Conservation (phyloP, 2,888 invertebrate genomes). For the Agrochola circellaris region DNA sequence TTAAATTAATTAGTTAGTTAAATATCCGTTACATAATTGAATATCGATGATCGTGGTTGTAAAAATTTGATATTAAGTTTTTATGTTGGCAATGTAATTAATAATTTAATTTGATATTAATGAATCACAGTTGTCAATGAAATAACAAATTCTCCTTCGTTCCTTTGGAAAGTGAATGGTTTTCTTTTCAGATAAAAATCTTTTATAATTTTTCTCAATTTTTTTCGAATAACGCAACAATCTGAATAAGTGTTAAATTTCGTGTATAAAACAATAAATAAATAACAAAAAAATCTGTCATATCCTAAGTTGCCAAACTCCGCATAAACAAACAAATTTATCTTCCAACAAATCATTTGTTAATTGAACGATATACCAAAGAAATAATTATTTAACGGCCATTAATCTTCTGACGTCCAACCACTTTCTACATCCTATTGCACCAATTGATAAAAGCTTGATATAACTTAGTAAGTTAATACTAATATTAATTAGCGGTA, state of each 20-base stretch:
- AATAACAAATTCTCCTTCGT: too few species aligned
- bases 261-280: background rate
- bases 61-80: background rate
- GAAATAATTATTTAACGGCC: conserved; percentile 46
- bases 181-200: background rate
- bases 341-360: conserved; percentile 26
- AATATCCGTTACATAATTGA: conserved; percentile 37
- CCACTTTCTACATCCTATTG: conserved; percentile 67
- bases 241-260: background rate
- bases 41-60: background rate
- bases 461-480: conserved; percentile 40
- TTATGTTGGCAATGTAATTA: conserved; percentile 11
- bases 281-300: background rate
- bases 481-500: conserved; percentile 64
- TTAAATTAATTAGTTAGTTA: conserved; percentile 29
- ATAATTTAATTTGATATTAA: conserved; percentile 4
- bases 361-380: conserved; percentile 46
- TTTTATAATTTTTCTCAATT: background rate
- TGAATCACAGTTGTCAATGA: conserved; percentile 5
- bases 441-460: conserved; percentile 49
- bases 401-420: conserved; percentile 50
- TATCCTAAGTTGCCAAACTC: background rate
- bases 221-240: background rate
- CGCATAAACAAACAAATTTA: conserved; percentile 31
- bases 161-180: background rate